Evolutionary conservation across 2,888 invertebrate species (phyloP).

Genomic region (Chydorus sphaericus): DNA sequence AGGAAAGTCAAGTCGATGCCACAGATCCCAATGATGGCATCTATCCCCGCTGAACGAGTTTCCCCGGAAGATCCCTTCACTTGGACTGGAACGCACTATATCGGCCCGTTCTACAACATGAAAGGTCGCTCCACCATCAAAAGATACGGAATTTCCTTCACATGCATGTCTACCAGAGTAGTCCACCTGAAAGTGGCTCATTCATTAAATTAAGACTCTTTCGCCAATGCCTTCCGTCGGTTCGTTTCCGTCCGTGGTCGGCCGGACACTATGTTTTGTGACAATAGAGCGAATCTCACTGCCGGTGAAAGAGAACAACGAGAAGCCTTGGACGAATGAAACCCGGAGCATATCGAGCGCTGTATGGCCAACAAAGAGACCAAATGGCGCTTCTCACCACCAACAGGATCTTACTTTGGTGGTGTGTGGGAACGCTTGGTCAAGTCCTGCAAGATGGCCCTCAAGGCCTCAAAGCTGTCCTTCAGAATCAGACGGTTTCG

Average conservation of each 20-base stretch:
- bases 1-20: background rate
- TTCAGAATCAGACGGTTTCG: constrained; percentile 11
- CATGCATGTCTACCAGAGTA: constrained; percentile 11
- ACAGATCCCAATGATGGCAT: constrained; percentile 1
- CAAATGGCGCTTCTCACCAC: constrained; percentile 18
- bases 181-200: constrained; percentile 10
- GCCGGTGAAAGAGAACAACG: constrained; percentile 17
- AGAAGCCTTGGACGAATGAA: constrained; percentile 12
- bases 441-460: constrained; percentile 15
- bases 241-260: constrained; percentile 14
- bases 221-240: constrained; percentile 7
- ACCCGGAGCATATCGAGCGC: constrained; percentile 10
- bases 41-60: background rate
- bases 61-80: background rate
- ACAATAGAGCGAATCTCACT: constrained; percentile 19
- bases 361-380: background rate
- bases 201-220: constrained; percentile 1
- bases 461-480: constrained; percentile 9
- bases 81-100: background rate
- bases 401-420: constrained; percentile 17
- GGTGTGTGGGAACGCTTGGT: constrained; percentile 19
- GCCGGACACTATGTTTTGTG: constrained; percentile 15
- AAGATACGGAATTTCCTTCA: constrained; percentile 7
- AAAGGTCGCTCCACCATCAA: constrained; percentile 9
- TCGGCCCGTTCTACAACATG: background rate